These are phyloP conservation scores for Clavelina lepadiformis DNA, from an alignment of 23 tunicate species.

Conservation along the genomic window DNA sequence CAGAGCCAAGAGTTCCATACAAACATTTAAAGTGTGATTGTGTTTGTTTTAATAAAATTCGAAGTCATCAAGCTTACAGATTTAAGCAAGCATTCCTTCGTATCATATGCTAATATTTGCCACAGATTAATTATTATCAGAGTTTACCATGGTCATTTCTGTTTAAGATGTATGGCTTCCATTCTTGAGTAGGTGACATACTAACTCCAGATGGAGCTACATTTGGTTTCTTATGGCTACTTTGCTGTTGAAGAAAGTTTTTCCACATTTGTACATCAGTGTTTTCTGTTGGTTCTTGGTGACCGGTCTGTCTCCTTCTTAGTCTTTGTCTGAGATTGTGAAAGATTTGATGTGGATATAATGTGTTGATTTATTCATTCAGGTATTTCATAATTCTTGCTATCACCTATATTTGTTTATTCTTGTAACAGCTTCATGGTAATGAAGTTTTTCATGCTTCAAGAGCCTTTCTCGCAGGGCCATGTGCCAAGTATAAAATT, in stretches of 20 bases:
- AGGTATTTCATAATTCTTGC: too few relatives aligned
- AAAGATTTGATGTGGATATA: not conserved
- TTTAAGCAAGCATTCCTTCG: not conserved
- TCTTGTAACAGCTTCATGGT: slow-evolving; percentile 75
- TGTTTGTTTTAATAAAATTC: too few relatives aligned
- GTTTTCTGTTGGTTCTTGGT: slow-evolving; percentile 1
- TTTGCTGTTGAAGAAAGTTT: slow-evolving; percentile 25
- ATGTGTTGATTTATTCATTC: too few relatives aligned
- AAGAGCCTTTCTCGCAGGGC: slow-evolving; percentile 70
- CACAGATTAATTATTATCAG: not conserved
- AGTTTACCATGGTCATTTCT: slow-evolving; percentile 7
- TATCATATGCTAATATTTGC: not conserved
- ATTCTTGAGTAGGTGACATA: slow-evolving; percentile 85
- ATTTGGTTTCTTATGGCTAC: slow-evolving; percentile 4
- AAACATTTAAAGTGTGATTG: too few relatives aligned
- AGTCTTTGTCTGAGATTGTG: slow-evolving; percentile 26
- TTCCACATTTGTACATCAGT: slow-evolving; percentile 29
- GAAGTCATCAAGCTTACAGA: too few relatives aligned
- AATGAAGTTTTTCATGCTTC: slow-evolving; percentile 72
- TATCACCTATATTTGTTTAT: slow-evolving; percentile 77
- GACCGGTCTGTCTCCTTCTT: slow-evolving; percentile 10
- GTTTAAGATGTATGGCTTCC: slow-evolving; percentile 59
- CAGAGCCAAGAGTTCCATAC: too few relatives aligned
- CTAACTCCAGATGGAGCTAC: slow-evolving; percentile 38
- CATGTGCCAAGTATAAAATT: slow-evolving; percentile 74